Evolutionary conservation across 2,113 vertebrate genomes (phyloP).

Genomic region (Calidris pygmaea): DNA sequence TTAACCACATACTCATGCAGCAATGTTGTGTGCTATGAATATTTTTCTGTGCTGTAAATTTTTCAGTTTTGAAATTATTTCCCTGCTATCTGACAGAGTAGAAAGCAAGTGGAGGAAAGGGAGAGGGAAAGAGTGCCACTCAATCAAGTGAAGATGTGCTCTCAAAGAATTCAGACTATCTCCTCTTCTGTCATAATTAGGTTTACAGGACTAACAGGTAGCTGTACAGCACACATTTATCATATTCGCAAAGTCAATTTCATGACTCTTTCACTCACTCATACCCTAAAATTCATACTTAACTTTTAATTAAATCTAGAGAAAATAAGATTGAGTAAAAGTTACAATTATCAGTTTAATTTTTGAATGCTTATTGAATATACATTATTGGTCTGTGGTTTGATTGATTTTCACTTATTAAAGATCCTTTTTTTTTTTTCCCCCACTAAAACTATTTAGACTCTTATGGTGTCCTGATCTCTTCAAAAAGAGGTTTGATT

Average conservation of each 20-base stretch:
- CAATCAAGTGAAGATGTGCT: neutral
- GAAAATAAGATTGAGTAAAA: slow-evolving; percentile 28
- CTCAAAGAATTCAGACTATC: slow-evolving; percentile 7
- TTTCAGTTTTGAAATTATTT: slow-evolving; percentile 20
- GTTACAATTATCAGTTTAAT: slow-evolving; percentile 50
- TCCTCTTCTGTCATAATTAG: slow-evolving; percentile 10
- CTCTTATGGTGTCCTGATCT: neutral
- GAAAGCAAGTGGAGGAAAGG: neutral
- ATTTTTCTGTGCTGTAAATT: neutral
- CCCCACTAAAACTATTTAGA: neutral
- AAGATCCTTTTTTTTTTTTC: neutral
- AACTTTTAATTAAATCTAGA: slow-evolving; percentile 66
- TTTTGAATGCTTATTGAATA: slow-evolving; percentile 42
- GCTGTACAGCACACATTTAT: neutral
- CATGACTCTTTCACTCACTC: neutral
- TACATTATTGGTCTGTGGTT: slow-evolving; percentile 1
- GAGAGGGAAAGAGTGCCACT: neutral
- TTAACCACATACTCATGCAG: neutral
- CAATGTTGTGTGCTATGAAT: neutral
- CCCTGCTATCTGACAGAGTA: neutral
- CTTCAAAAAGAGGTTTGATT: neutral
- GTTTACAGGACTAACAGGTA: slow-evolving; percentile 35
- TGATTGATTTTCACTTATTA: slow-evolving; percentile 4
- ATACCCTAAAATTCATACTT: slow-evolving; percentile 33
- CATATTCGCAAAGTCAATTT: slow-evolving; percentile 35